Percentiles rank a stretch among this genome's conserved stretches.
Evolutionary conservation across 2,113 vertebrate species (phyloP).

Genomic region (Sapajus apella): DNA sequence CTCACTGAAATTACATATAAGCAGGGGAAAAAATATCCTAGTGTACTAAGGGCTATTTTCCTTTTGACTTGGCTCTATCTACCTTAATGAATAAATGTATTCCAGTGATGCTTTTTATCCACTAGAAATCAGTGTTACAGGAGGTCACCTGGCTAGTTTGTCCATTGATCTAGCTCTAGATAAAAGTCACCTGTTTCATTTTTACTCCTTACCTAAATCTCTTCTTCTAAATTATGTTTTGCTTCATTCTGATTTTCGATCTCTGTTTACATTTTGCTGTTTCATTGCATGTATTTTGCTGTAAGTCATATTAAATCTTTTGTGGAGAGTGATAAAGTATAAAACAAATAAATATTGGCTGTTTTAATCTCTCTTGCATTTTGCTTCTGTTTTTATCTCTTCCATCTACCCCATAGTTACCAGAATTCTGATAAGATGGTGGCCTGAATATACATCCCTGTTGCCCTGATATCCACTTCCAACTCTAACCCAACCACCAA

Average conservation of each 20-base stretch:
- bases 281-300: background rate
- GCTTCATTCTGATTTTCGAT: slow-evolving; percentile 3
- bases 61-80: background rate
- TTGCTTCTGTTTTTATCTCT: slow-evolving; percentile 1
- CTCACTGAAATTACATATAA: background rate
- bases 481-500: background rate
- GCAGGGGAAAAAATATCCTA: background rate
- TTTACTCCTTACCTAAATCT: background rate
- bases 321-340: slow-evolving; percentile 19
- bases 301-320: slow-evolving; percentile 45
- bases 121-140: background rate
- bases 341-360: background rate
- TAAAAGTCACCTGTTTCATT: background rate
- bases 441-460: background rate
- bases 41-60: background rate
- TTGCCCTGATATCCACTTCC: background rate
- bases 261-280: slow-evolving; percentile 42
- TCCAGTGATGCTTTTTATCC: background rate
- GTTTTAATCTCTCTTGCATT: background rate
- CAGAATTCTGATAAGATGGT: background rate
- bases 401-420: background rate
- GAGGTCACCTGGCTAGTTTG: background rate
- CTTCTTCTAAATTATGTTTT: slow-evolving; percentile 16
- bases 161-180: background rate
- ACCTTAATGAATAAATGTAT: background rate